Evolutionary conservation across 2,113 vertebrate species (phyloP), one percentile per base, ranked within the genome.

Genomic region (Panurus biarmicus): DNA sequence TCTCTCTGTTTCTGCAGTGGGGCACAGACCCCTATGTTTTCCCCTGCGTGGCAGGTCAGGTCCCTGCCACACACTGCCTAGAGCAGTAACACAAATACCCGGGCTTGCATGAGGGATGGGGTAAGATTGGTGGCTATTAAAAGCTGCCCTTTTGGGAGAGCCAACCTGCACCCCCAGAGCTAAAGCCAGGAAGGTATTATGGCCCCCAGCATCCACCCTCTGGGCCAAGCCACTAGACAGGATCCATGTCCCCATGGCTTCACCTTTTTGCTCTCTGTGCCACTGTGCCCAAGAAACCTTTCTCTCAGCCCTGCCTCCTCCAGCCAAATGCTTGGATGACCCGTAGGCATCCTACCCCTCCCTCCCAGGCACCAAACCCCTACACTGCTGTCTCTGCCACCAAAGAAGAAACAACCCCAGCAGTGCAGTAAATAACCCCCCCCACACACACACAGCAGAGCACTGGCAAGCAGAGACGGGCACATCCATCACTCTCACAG

Each of bases 401-500:
- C 11, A 4, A 71, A 57, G 60, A 64, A 80, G 56, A 44, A 89
- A 71, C 62, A 76, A 48, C 17, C 9, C 4, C 0, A 67, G 73
- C 79, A 87, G 80, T 0, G 1, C 93, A 60, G 84, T 95, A 93
- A 96, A 96, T 81, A 95, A 89, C n/a, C n/a, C 9, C 44, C 42
- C 50, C 14, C 40, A 42, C 40, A 42, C 75, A 3, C 28, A 10
- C 77, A 9, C 57, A 53, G 65, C 87, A 87, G 44, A 81, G 77
- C 36, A 0, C 44, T 86, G 76, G 88, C 92, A 93, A 64, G 66
- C 85, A 23, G 69, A 88, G 82, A 90, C 0, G 0, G 76, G 90
- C 12, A 7, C 67, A 85, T 94, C 67, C 92, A 95, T 94, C 94
- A 80, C 69, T 50, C 57, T 85, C 58, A 1, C 17, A 6, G 81